A percentile compares a stretch with the other conserved stretches of the same genome.
These are phyloP conservation scores for Parnassius orleans DNA, from an alignment of 2,888 invertebrate species.

Conservation along the genomic window DNA sequence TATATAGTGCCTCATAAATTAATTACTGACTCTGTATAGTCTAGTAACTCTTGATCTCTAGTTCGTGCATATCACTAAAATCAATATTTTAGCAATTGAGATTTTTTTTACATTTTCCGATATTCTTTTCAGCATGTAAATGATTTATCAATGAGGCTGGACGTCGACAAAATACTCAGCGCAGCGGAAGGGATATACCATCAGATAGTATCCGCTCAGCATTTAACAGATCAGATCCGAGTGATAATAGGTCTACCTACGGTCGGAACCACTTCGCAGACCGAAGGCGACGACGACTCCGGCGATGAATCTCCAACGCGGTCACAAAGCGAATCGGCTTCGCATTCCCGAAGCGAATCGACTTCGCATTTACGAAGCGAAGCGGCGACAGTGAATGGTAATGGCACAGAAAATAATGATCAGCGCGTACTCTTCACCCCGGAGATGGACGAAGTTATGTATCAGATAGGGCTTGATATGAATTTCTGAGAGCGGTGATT, in stretches of 20 bases:
- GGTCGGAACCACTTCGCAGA: slow-evolving; percentile 52
- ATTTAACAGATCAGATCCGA: slow-evolving; percentile 86
- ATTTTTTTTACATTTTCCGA: too few relatives aligned
- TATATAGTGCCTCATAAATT: too few relatives aligned
- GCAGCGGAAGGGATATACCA: slow-evolving; percentile 96
- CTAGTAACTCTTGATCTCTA: too few relatives aligned
- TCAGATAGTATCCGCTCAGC: slow-evolving; percentile 88
- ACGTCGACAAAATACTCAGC: slow-evolving; percentile 89
- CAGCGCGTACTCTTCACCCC: slow-evolving; percentile 44
- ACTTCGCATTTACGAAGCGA: background rate
- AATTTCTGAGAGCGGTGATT: slow-evolving; percentile 64
- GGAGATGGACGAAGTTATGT: slow-evolving; percentile 79
- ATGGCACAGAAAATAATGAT: slow-evolving; percentile 34
- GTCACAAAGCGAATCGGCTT: slow-evolving; percentile 1
- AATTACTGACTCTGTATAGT: too few relatives aligned
- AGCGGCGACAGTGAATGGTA: slow-evolving; percentile 44
- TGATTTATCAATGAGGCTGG: slow-evolving; percentile 93
- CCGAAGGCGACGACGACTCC: slow-evolving; percentile 42
- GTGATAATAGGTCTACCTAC: slow-evolving; percentile 83
- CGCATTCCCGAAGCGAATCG: slow-evolving; percentile 6
- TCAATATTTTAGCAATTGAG: background rate
- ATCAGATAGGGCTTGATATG: slow-evolving; percentile 79
- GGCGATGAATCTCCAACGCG: slow-evolving; percentile 29
- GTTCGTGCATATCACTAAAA: too few relatives aligned
- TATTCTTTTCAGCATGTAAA: slow-evolving; percentile 91